These are phyloP conservation scores for Calcarius lapponicus DNA, from an alignment of 2,797 vertebrate species.

Conservation along the genomic window DNA sequence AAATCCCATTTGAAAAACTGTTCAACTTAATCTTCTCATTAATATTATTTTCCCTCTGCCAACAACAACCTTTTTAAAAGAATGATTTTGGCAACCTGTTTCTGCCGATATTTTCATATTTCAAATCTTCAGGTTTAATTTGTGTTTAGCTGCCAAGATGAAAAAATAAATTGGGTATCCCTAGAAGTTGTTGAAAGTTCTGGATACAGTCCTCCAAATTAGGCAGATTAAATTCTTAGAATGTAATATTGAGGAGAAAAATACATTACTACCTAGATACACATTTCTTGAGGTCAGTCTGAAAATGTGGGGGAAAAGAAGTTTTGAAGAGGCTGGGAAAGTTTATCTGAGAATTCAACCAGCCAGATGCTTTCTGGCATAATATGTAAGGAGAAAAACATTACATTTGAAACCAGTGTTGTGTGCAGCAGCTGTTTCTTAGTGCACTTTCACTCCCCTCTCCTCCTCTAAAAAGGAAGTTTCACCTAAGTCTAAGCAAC, in stretches of 20 bases:
- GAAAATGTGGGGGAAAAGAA: not conserved
- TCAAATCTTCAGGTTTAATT: not conserved
- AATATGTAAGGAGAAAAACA: not conserved
- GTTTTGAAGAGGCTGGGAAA: not conserved
- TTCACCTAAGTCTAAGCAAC: not conserved
- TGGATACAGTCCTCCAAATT: not conserved
- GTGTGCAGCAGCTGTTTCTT: not conserved
- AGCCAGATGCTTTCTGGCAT: not conserved
- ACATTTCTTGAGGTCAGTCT: not conserved
- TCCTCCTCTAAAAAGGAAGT: not conserved
- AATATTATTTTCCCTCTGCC: constrained; percentile 47
- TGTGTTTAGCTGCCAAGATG: not conserved
- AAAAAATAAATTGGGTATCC: not conserved
- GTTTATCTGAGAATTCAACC: not conserved
- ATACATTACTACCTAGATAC: not conserved
- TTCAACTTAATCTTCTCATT: constrained; percentile 61
- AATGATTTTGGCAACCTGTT: constrained; percentile 8
- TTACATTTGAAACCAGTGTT: not conserved
- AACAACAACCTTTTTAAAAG: constrained; percentile 46
- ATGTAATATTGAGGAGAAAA: not conserved
- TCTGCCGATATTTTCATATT: constrained; percentile 25
- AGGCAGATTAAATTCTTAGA: not conserved
- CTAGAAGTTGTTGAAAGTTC: not conserved
- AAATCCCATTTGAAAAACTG: constrained; percentile 71
- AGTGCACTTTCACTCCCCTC: not conserved